These are phyloP conservation scores for Pluvianellus socialis DNA, from an alignment of 2,113 vertebrate genomes.

Conservation along the genomic window DNA sequence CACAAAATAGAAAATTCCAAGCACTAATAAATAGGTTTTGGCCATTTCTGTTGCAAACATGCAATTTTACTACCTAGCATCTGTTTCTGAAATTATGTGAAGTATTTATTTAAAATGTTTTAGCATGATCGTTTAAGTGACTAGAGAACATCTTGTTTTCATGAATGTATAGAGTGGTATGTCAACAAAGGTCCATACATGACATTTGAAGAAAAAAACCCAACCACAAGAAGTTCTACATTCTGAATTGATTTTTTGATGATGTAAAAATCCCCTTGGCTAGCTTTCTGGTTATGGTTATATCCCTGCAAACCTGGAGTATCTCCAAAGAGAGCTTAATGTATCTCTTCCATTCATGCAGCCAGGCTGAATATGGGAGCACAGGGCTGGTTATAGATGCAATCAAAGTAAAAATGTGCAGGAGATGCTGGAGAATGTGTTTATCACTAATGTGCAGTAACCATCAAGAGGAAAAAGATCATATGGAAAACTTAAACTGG, in stretches of 20 bases:
- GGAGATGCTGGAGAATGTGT: not conserved
- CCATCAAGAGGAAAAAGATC: not conserved
- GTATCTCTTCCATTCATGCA: not conserved
- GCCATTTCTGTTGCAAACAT: not conserved
- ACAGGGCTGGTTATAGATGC: not conserved
- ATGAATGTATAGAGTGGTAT: constrained; percentile 43
- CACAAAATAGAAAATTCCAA: not conserved
- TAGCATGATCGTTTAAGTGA: constrained; percentile 20
- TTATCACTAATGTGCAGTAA: not conserved
- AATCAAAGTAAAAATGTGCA: not conserved
- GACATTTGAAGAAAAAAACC: constrained; percentile 40
- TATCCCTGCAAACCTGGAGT: not conserved
- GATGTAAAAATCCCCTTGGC: not conserved
- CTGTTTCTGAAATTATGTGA: constrained; percentile 67
- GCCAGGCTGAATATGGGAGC: not conserved
- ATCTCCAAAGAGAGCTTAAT: not conserved
- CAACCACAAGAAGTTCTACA: constrained; percentile 19
- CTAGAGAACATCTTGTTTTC: constrained; percentile 73
- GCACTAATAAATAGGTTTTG: not conserved
- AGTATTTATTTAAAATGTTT: constrained; percentile 65
- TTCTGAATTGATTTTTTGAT: not conserved
- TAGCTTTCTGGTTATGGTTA: not conserved
- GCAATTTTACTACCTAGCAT: constrained; percentile 25
- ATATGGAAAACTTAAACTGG: not conserved
- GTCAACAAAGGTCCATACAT: constrained; percentile 51